A percentile compares a stretch with the other conserved stretches of the same genome.
These are phyloP conservation scores for Perdita meconis DNA, from an alignment of 2,888 invertebrate genomes.

Conservation along the genomic window DNA sequence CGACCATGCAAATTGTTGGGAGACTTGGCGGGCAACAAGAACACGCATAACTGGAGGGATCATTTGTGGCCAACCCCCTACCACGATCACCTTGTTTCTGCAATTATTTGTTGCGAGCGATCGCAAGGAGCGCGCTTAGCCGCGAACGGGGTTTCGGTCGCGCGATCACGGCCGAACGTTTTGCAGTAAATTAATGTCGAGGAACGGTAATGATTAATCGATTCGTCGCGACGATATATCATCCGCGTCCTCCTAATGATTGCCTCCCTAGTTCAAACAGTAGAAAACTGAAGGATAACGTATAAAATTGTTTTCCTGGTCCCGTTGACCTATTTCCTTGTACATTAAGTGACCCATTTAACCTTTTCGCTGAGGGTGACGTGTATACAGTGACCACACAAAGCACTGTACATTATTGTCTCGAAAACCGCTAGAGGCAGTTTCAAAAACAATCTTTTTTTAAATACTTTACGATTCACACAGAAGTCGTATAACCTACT, in stretches of 20 bases:
- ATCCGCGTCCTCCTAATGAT: neutral
- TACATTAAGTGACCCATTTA: neutral
- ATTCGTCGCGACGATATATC: constrained; percentile 15
- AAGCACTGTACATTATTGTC: too few relatives aligned
- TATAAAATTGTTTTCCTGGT: neutral
- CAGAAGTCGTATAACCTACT: too few relatives aligned
- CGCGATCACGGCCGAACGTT: constrained; percentile 7
- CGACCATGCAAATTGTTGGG: constrained; percentile 50
- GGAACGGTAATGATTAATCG: constrained; percentile 45
- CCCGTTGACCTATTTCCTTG: too few relatives aligned
- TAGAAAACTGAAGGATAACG: neutral
- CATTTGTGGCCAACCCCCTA: constrained; percentile 42
- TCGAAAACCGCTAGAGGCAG: too few relatives aligned
- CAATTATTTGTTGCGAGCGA: constrained; percentile 47
- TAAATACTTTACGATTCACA: too few relatives aligned
- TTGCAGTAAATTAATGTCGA: constrained; percentile 53
- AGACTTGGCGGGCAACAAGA: constrained; percentile 43
- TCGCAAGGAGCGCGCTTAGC: constrained; percentile 15
- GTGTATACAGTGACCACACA: too few relatives aligned
- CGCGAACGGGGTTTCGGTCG: constrained; percentile 2
- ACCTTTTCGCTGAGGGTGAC: too few relatives aligned
- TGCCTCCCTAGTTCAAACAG: constrained; percentile 16
- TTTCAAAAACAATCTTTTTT: too few relatives aligned
- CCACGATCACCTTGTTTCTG: constrained; percentile 48
- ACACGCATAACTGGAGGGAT: constrained; percentile 37